phyloP scores from a whole-genome alignment of 2,888 invertebrate genomes.

The Actias luna region DNA sequence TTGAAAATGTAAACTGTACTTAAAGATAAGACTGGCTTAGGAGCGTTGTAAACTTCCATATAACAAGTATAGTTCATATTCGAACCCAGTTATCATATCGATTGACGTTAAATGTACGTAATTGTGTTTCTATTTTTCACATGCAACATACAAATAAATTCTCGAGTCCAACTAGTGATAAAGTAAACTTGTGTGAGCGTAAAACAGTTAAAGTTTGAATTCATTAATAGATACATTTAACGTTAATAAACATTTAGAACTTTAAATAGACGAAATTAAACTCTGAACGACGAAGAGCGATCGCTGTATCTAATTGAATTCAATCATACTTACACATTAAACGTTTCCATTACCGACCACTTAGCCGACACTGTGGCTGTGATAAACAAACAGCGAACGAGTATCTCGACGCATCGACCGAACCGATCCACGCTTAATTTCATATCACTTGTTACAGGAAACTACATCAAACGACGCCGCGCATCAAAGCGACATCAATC shows the following conservation, averaged over 20 bases:
- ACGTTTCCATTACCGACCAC: constrained; percentile 6
- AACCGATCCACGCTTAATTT: constrained; percentile 24
- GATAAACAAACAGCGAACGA: constrained; percentile 1
- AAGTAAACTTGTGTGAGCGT: not conserved
- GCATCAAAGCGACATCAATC: constrained; percentile 29
- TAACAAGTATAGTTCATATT: too few species aligned
- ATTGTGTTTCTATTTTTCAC: too few species aligned
- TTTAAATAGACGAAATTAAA: not conserved
- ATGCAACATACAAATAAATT: too few species aligned
- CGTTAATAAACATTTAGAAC: not conserved
- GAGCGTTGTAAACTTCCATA: too few species aligned
- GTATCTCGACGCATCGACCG: constrained; percentile 22
- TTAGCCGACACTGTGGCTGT: not conserved
- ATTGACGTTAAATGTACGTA: too few species aligned
- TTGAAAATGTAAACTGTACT: too few species aligned
- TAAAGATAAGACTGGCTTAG: too few species aligned
- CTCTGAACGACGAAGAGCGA: not conserved
- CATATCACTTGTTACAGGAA: constrained; percentile 35
- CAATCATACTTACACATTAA: not conserved
- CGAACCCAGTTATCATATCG: too few species aligned
- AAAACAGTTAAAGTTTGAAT: not conserved
- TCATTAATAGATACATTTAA: not conserved
- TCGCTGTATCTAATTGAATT: constrained; percentile 1
- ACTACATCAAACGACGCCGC: constrained; percentile 25
- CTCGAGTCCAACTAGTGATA: too few species aligned